Percentiles rank a stretch among this genome's conserved stretches.
These are phyloP conservation scores for Austrofundulus limnaeus DNA, from an alignment of 2,113 vertebrate genomes.

Conservation along the genomic window DNA sequence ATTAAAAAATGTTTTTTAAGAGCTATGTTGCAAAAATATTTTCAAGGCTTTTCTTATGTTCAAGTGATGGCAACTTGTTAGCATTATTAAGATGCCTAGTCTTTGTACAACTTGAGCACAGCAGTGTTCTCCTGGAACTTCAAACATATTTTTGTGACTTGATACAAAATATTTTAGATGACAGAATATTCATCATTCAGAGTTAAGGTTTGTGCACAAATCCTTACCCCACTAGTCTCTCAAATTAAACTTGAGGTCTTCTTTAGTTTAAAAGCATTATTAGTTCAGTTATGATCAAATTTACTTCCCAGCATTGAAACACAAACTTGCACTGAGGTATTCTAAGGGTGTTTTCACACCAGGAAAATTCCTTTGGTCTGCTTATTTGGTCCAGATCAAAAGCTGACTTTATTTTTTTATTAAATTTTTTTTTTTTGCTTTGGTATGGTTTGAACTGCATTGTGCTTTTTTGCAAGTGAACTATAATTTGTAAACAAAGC, in stretches of 20 bases:
- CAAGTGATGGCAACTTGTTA: neutral
- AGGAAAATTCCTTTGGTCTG: too few species aligned
- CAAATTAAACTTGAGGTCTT: neutral
- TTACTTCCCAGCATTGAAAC: neutral
- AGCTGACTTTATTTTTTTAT: too few species aligned
- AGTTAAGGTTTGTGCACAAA: neutral
- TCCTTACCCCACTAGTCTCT: neutral
- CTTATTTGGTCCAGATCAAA: too few species aligned
- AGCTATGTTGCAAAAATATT: neutral
- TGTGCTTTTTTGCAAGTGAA: too few species aligned
- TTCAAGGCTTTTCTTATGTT: neutral
- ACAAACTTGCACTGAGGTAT: too few species aligned
- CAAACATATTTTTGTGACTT: neutral
- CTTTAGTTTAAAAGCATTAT: neutral
- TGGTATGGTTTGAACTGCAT: too few species aligned
- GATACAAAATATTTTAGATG: neutral
- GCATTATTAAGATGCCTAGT: neutral
- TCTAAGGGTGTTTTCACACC: too few species aligned
- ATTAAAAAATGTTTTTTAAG: neutral
- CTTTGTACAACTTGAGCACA: neutral
- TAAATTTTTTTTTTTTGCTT: too few species aligned
- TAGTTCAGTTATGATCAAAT: too few species aligned
- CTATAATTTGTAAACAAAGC: too few species aligned
- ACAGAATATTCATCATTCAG: neutral
- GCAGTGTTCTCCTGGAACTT: neutral